These are phyloP conservation scores for Festucalex cinctus DNA, from an alignment of 2,113 vertebrate species.

Conservation along the genomic window DNA sequence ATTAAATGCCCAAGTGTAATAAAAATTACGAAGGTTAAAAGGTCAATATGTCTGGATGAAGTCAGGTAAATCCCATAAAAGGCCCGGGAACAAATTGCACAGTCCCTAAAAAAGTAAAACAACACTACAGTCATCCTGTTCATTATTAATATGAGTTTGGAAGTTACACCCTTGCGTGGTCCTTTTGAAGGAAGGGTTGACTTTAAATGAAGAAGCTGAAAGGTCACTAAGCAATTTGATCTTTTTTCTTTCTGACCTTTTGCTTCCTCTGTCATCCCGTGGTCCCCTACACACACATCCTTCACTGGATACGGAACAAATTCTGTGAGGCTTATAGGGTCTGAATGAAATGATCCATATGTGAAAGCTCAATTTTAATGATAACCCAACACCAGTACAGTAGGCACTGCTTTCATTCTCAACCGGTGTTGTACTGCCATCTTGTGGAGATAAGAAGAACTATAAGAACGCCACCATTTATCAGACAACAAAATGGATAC, in stretches of 20 bases:
- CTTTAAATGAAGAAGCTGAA: neutral
- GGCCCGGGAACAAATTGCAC: neutral
- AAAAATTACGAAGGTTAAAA: too few species aligned
- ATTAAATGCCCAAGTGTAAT: too few species aligned
- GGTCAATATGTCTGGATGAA: neutral
- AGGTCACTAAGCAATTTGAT: neutral
- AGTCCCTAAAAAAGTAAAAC: neutral
- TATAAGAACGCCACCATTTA: constrained; percentile 59
- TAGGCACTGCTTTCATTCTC: constrained; percentile 6
- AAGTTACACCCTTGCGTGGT: neutral
- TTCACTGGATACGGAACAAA: constrained; percentile 12
- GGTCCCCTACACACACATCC: constrained; percentile 45
- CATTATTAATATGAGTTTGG: neutral
- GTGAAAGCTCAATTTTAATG: neutral
- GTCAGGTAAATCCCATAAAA: neutral
- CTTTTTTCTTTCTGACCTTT: neutral
- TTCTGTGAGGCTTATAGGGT: neutral
- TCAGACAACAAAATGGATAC: constrained; percentile 3
- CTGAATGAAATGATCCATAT: neutral
- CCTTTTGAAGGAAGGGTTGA: neutral
- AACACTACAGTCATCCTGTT: neutral
- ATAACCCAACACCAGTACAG: neutral
- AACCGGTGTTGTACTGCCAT: constrained; percentile 66
- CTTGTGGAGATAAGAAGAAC: constrained; percentile 64
- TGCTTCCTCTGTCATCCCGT: neutral